Conservation (phyloP, 2,113 vertebrate species). For the Cephalopholis sonnerati region DNA sequence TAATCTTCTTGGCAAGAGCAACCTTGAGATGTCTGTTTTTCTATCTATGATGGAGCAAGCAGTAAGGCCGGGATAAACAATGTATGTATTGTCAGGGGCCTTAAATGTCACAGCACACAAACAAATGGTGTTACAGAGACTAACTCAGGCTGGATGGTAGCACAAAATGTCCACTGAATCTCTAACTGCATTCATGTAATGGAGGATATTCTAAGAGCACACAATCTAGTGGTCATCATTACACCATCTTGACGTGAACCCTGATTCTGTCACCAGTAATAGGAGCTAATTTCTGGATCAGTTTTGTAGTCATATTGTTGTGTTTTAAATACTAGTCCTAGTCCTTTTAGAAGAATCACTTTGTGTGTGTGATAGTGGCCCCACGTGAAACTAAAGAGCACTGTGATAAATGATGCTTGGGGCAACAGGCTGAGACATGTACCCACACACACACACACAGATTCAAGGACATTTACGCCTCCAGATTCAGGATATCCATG, state of each 20-base stretch:
- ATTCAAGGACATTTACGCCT: neutral
- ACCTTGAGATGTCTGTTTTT: constrained; percentile 47
- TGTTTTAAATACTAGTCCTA: constrained; percentile 18
- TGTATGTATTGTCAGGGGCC: constrained; percentile 37
- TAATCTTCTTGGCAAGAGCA: constrained; percentile 41
- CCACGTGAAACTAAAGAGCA: constrained; percentile 21
- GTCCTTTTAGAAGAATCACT: constrained; percentile 48
- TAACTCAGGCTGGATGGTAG: constrained; percentile 1
- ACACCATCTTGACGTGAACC: neutral
- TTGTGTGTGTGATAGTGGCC: constrained; percentile 46
- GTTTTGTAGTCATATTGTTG: constrained; percentile 25
- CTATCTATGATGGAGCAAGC: constrained; percentile 23
- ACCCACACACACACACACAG: neutral
- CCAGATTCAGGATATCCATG: neutral
- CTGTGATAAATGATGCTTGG: constrained; percentile 28
- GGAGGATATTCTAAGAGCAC: neutral
- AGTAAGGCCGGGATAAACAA: constrained; percentile 29
- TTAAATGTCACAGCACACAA: constrained; percentile 59
- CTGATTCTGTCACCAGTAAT: neutral
- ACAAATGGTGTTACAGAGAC: constrained; percentile 37
- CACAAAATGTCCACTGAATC: neutral
- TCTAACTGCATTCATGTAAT: neutral
- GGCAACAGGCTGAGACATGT: neutral
- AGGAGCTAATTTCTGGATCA: constrained; percentile 11
- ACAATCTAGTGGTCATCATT: neutral